Conservation (phyloP, 92 coral and sea anemone genomes). For the Galaxea fascicularis region DNA sequence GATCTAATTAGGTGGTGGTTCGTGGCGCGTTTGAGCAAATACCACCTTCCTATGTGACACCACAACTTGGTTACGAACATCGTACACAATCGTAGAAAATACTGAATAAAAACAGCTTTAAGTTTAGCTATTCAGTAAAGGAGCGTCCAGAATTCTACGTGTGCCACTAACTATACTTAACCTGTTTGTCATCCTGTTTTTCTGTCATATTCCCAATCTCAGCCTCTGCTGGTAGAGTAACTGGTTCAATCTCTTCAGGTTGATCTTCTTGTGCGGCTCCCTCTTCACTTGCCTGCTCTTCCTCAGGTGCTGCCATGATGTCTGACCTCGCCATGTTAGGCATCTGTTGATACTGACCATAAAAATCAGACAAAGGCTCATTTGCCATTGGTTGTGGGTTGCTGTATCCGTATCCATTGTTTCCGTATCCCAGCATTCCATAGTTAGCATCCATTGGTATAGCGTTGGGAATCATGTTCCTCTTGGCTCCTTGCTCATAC, state of each 20-base stretch:
- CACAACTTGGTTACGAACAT: too few species aligned
- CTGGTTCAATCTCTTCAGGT: slow-evolving; percentile 49
- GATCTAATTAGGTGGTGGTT: too few species aligned
- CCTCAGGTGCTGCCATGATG: slow-evolving; percentile 47
- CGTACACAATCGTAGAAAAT: too few species aligned
- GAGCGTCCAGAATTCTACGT: background rate
- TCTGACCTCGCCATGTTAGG: slow-evolving; percentile 65
- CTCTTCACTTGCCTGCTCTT: slow-evolving; percentile 33
- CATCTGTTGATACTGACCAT: slow-evolving; percentile 57
- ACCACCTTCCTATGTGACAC: too few species aligned
- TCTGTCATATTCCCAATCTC: slow-evolving; percentile 43
- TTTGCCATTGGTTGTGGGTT: slow-evolving; percentile 21
- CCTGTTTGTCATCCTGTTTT: slow-evolving; percentile 57
- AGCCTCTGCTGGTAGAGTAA: background rate
- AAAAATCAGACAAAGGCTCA: slow-evolving; percentile 29
- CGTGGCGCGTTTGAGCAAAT: too few species aligned
- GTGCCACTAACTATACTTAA: background rate
- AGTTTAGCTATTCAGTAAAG: too few species aligned
- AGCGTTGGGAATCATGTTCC: slow-evolving; percentile 47
- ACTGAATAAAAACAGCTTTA: too few species aligned
- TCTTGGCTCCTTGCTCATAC: slow-evolving; percentile 38
- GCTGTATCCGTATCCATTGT: slow-evolving; percentile 32
- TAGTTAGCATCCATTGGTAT: slow-evolving; percentile 47
- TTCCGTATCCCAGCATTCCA: slow-evolving; percentile 45
- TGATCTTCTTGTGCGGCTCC: slow-evolving; percentile 59